Evolutionary conservation across 2,113 vertebrate species (phyloP).

Genomic region (Ochotona curzoniae): DNA sequence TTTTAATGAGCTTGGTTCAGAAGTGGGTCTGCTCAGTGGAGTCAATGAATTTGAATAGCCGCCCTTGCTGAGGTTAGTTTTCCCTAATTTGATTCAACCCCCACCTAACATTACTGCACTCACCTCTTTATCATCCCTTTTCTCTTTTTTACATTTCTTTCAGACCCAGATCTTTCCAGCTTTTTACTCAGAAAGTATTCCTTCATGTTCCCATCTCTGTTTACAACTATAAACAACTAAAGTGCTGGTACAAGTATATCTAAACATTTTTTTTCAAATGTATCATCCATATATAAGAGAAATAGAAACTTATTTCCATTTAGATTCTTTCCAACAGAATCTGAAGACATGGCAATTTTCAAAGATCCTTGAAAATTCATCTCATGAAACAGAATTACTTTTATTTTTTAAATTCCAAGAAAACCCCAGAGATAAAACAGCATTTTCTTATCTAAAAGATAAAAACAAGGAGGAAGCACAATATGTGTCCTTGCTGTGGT

Average conservation of each 20-base stretch:
- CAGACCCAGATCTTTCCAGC: not conserved
- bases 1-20: not conserved
- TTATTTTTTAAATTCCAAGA: conserved; percentile 26
- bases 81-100: not conserved
- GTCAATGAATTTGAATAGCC: not conserved
- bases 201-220: not conserved
- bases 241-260: not conserved
- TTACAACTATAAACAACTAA: not conserved
- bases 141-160: not conserved
- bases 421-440: not conserved
- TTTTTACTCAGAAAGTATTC: not conserved
- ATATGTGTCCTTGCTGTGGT: not conserved
- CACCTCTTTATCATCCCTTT: not conserved
- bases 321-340: conserved; percentile 44
- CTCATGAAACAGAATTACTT: conserved; percentile 37
- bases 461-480: conserved; percentile 36
- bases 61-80: not conserved
- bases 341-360: conserved; percentile 33
- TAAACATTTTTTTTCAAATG: not conserved
- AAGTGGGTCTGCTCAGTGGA: not conserved
- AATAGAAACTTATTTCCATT: conserved; percentile 11
- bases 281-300: not conserved
- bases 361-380: not conserved
- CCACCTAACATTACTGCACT: too few relatives aligned
- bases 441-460: conserved; percentile 61